Evolutionary conservation across 2,113 vertebrate genomes (phyloP).

Genomic region (Lophura nycthemera): DNA sequence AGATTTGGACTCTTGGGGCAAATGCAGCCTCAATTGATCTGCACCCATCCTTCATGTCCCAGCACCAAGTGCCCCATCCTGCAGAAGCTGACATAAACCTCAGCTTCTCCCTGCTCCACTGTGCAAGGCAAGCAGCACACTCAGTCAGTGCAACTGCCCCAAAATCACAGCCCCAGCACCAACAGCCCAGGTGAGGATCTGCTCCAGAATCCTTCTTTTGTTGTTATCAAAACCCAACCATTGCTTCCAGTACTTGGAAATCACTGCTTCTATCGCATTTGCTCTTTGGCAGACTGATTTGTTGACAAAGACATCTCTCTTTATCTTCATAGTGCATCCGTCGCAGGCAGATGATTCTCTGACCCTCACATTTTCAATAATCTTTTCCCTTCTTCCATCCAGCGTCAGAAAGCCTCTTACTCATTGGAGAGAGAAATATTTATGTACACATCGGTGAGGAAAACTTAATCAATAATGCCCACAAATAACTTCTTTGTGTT

Average conservation of each 20-base stretch:
- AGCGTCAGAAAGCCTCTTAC: slow-evolving; percentile 26
- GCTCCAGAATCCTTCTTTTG: not conserved
- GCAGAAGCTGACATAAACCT: not conserved
- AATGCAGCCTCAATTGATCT: not conserved
- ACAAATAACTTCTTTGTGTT: slow-evolving; percentile 50
- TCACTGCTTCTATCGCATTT: not conserved
- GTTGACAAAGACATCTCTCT: slow-evolving; percentile 40
- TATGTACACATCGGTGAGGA: slow-evolving; percentile 23
- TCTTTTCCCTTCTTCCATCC: slow-evolving; percentile 52
- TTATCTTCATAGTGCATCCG: slow-evolving; percentile 55
- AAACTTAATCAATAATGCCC: slow-evolving; percentile 61
- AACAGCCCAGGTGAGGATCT: not conserved
- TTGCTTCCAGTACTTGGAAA: not conserved
- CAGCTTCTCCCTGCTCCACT: not conserved
- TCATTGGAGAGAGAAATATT: slow-evolving; percentile 48
- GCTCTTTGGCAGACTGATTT: slow-evolving; percentile 17
- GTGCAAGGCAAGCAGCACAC: not conserved
- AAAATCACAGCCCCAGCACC: not conserved
- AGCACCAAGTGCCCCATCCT: not conserved
- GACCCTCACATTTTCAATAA: slow-evolving; percentile 65
- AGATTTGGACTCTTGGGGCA: rapidly evolving
- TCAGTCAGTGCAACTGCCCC: not conserved
- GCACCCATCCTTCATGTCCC: not conserved
- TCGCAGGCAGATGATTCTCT: slow-evolving; percentile 58
- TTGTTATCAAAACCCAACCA: slow-evolving; percentile 33